Conservation (phyloP, 1,140 invertebrate species). For the Drosophila parabipectinata region DNA sequence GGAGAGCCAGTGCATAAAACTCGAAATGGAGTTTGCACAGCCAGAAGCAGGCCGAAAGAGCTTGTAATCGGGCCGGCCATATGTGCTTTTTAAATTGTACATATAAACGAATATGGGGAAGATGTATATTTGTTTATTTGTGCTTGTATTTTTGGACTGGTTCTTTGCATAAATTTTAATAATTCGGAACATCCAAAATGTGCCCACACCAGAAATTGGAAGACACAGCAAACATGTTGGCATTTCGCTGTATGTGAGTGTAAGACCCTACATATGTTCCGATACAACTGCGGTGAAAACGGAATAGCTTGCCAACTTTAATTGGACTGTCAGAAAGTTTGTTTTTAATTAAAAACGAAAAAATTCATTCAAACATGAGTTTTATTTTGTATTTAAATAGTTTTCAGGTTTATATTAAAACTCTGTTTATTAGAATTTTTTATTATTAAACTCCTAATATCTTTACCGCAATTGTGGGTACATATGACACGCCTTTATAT, state of each 20-base stretch:
- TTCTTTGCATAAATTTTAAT: constrained; percentile 56
- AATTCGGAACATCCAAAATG: constrained; percentile 32
- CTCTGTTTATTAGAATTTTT: neutral
- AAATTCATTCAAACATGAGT: neutral
- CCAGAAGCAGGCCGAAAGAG: neutral
- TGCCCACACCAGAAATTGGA: constrained; percentile 16
- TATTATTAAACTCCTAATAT: neutral
- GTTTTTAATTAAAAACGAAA: constrained; percentile 1
- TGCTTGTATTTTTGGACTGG: constrained; percentile 32
- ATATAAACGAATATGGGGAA: neutral
- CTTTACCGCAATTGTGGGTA: constrained; percentile 7
- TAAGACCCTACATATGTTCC: constrained; percentile 11
- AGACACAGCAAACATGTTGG: constrained; percentile 7
- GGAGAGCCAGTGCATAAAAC: constrained; percentile 12
- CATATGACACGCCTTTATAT: constrained; percentile 2
- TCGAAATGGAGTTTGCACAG: constrained; percentile 5
- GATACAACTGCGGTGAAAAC: constrained; percentile 1
- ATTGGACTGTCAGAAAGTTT: neutral
- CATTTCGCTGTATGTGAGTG: neutral
- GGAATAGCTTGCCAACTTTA: constrained; percentile 1
- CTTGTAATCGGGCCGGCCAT: neutral
- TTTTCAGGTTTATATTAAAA: neutral
- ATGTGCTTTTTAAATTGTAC: neutral
- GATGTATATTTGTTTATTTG: constrained; percentile 9
- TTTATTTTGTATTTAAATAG: too few species aligned